Evolutionary conservation across 2,888 invertebrate genomes (phyloP), one percentile per base, ranked within the genome.

Genomic region (Philopedon plagiatum): DNA sequence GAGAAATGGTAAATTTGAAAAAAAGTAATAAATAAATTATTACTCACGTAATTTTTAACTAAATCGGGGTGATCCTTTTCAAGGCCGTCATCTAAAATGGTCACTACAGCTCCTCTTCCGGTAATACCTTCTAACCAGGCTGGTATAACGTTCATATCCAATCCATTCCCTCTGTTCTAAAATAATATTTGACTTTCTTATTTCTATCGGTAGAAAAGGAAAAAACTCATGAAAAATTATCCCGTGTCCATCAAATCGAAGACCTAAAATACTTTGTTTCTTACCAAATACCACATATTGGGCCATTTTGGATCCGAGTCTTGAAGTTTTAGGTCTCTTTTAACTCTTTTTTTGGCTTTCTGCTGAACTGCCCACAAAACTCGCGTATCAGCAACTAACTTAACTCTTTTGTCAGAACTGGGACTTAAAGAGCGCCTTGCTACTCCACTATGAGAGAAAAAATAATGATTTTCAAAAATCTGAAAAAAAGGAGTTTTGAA

Each of bases 211-310:
- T n/a, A n/a, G n/a, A 26, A 26, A 26, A 26, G 7, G 7, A 26
- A 5, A 7, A 5, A 26, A 26, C 26, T 26, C 7, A 26, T 5
- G 26, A 3, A 26, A 7, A 26, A 5, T 26, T 26, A 26, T 7
- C 39, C 15, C 11, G 39, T 39, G 39, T 5, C 51, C 3, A 9
- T 32, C n/a, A n/a, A n/a, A n/a, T n/a, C n/a, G n/a, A n/a, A n/a
- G n/a, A n/a, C n/a, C n/a, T n/a, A n/a, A n/a, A n/a, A 56, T 26
- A 44, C 58, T 18, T 44, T 44, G 1, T 19, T 13, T 62, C 77
- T 92, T 88, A 97, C 97, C 91, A 98, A 88, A 87, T 98, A 98
- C 98, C 98, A 98, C 97, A 97, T 97, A 79, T 92, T 92, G 34
- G 93, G 91, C 98, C 98, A 98, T 86, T 94, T 93, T 32, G 94